Base-by-base conservation (phyloP, 2,888 invertebrate species). In the Folsomia manolachei region DNA sequence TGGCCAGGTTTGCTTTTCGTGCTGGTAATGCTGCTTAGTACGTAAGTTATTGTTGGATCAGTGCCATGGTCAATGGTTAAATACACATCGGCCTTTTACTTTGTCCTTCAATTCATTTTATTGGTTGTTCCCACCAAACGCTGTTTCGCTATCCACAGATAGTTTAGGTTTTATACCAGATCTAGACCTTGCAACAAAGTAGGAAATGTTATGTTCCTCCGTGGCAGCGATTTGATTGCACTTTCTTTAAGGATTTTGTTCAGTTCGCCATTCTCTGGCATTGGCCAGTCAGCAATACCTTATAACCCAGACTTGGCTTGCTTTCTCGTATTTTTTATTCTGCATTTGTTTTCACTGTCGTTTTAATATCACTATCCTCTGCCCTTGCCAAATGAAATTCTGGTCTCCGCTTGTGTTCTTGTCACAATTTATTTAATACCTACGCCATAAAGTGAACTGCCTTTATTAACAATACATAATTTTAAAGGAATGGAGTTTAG, bases 41-140 rank as follows among this genome's bases (percentile, higher is more conserved):
- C 56, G 7, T n/a, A 56, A 56, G 56, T 56, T 56, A 56, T 56
- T 56, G 56, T n/a, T 56, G 56, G 56, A 56, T 21, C 56, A 56
- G 7, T 56, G 56, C 19, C 56, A 56, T 56, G 7, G 19, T n/a
- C 56, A 19, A 56, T 56, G n/a, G 39, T 39, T 14, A 39, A 39
- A 39, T 14, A 39, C 14, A 39, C 39, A 9, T 39, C 39, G 39
- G 4, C n/a, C n/a, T n/a, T n/a, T n/a, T n/a, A n/a, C n/a, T n/a
- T n/a, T n/a, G n/a, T n/a, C n/a, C 39, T 39, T 39, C 39, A 39
- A 39, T 39, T 39, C 39, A n/a, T n/a, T n/a, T n/a, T n/a, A n/a
- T n/a, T n/a, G n/a, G n/a, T n/a, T n/a, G n/a, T n/a, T n/a, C n/a
- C n/a, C n/a, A n/a, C n/a, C n/a, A n/a, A n/a, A n/a, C n/a, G n/a